phyloP scores from a whole-genome alignment of 2,888 invertebrate species.

The Agrotis segetum region DNA sequence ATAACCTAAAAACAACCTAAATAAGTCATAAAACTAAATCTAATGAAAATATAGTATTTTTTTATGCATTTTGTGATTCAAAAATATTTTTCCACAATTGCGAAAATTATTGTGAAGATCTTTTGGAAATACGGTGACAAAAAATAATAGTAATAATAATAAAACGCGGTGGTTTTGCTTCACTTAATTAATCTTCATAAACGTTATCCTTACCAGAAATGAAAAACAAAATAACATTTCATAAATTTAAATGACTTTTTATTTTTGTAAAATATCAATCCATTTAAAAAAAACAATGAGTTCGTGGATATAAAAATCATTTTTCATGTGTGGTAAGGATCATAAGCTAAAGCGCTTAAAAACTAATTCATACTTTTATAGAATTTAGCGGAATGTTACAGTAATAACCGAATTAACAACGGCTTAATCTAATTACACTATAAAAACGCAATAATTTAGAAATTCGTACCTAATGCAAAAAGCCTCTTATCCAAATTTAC shows the following conservation, averaged over 20 bases:
- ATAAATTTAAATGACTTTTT: neutral
- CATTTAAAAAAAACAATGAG: neutral
- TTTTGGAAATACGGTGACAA: neutral
- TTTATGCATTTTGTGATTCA: constrained; percentile 1
- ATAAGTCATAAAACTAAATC: constrained; percentile 50
- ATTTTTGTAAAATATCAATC: neutral
- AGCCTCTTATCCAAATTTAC: constrained; percentile 38
- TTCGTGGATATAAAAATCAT: neutral
- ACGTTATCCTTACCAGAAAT: constrained; percentile 40
- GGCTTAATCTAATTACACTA: constrained; percentile 33
- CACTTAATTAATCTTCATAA: constrained; percentile 58
- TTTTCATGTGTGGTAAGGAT: constrained; percentile 33
- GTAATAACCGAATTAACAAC: constrained; percentile 62
- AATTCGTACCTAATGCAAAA: constrained; percentile 6
- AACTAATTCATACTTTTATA: constrained; percentile 13
- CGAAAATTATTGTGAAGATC: neutral
- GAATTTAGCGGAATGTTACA: constrained; percentile 78
- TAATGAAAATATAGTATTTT: constrained; percentile 15
- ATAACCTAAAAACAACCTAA: constrained; percentile 54
- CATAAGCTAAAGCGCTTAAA: constrained; percentile 24
- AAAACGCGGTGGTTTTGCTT: constrained; percentile 76
- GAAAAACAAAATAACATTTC: constrained; percentile 8
- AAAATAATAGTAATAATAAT: constrained; percentile 15
- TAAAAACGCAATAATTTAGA: constrained; percentile 40
- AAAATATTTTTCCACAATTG: constrained; percentile 1